Percentiles rank a stretch among this genome's conserved stretches.
phyloP scores from a whole-genome alignment of 2,113 vertebrate species.

The Reinhardtius hippoglossoides region DNA sequence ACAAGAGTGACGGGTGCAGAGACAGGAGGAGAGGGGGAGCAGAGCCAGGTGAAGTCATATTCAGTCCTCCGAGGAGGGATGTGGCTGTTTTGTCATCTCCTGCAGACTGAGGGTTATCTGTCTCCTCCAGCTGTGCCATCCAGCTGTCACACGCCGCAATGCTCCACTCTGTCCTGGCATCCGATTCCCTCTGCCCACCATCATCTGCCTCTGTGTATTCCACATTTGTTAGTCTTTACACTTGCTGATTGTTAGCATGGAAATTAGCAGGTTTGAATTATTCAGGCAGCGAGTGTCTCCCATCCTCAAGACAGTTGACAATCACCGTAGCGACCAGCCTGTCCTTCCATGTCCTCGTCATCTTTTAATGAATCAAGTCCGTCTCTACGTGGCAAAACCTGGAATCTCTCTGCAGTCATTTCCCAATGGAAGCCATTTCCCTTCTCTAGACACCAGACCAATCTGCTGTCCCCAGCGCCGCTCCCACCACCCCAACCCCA shows the following conservation, averaged over 20 bases:
- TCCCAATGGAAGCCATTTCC: constrained; percentile 50
- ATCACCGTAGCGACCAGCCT: constrained; percentile 4
- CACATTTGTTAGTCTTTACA: constrained; percentile 50
- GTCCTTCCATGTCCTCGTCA: neutral
- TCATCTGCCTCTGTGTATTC: constrained; percentile 44
- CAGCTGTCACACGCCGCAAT: constrained; percentile 71
- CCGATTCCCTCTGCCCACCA: constrained; percentile 54
- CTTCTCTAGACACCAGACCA: constrained; percentile 49
- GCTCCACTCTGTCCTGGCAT: constrained; percentile 63
- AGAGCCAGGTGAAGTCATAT: constrained; percentile 61
- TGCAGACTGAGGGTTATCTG: constrained; percentile 75
- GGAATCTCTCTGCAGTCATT: constrained; percentile 56
- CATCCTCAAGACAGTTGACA: constrained; percentile 17
- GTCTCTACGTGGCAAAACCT: constrained; percentile 28
- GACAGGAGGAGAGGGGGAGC: constrained; percentile 39
- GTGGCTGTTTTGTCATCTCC: constrained; percentile 67
- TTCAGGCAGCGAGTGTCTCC: neutral
- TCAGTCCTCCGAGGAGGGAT: constrained; percentile 60
- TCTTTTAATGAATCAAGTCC: constrained; percentile 24
- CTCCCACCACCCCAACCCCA: constrained; percentile 30
- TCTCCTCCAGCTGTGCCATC: constrained; percentile 74
- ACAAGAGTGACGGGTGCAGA: constrained; percentile 41
- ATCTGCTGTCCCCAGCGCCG: constrained; percentile 46
- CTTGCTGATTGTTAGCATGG: constrained; percentile 60
- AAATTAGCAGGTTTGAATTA: constrained; percentile 62